Percentiles rank a stretch among this genome's conserved stretches.
Evolutionary conservation across 2,888 invertebrate genomes (phyloP).

Genomic region (Tachystola acroxantha): DNA sequence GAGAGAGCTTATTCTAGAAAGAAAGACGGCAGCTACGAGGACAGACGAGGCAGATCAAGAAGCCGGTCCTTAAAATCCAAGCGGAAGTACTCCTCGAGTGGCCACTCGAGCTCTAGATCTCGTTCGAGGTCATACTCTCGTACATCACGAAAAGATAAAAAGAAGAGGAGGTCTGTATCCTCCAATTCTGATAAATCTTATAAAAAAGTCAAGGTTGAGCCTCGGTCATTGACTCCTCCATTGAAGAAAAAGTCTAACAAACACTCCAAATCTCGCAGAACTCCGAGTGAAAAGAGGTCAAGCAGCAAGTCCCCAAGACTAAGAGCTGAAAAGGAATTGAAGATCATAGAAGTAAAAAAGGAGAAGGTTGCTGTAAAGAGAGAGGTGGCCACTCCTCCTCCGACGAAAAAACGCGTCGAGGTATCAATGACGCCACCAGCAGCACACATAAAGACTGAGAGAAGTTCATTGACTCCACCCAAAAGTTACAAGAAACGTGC

Average conservation of each 20-base stretch:
- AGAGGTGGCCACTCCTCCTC: slow-evolving; percentile 35
- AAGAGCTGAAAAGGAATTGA: slow-evolving; percentile 25
- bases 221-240: slow-evolving; percentile 38
- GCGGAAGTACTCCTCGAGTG: slow-evolving; percentile 58
- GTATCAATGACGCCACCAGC: slow-evolving; percentile 34
- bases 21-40: slow-evolving; percentile 45
- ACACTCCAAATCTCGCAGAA: slow-evolving; percentile 29
- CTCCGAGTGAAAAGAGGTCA: slow-evolving; percentile 28
- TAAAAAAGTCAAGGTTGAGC: slow-evolving; percentile 29
- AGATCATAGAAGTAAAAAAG: slow-evolving; percentile 29
- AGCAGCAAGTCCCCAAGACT: slow-evolving; percentile 32
- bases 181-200: slow-evolving; percentile 48
- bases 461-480: slow-evolving; percentile 43
- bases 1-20: slow-evolving; percentile 45
- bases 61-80: slow-evolving; percentile 38
- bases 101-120: slow-evolving; percentile 49
- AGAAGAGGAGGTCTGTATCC: slow-evolving; percentile 37
- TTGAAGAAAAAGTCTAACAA: slow-evolving; percentile 29
- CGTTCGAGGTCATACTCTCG: slow-evolving; percentile 49
- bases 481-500: slow-evolving; percentile 35
- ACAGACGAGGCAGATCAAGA: slow-evolving; percentile 36
- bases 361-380: no score
- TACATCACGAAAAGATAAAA: slow-evolving; percentile 33
- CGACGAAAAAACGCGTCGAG: slow-evolving; percentile 27
- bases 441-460: slow-evolving; percentile 33